Conservation (phyloP, 2,888 invertebrate species). For the Poecilobothrus nobilitatus region DNA sequence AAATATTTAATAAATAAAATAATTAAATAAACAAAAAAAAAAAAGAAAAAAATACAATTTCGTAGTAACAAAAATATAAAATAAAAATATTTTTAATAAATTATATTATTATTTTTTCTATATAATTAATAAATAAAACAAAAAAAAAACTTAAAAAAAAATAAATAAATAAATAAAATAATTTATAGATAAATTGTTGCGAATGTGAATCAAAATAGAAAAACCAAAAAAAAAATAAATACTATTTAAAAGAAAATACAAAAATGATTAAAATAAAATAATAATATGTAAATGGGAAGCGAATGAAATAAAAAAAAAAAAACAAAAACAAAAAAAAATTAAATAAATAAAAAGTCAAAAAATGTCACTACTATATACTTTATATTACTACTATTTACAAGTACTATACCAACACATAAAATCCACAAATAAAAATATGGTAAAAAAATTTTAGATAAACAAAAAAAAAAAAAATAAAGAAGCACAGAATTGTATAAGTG, state of each 20-base stretch:
- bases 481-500: too few relatives aligned
- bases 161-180: neutral
- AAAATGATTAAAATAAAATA: neutral
- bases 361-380: too few relatives aligned
- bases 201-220: neutral
- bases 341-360: too few relatives aligned
- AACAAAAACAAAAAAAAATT: neutral
- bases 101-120: conserved; percentile 6
- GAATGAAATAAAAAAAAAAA: neutral
- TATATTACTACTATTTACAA: too few relatives aligned
- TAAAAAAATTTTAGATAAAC: too few relatives aligned
- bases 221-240: conserved; percentile 21
- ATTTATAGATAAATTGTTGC: neutral
- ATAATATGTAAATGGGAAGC: too few relatives aligned
- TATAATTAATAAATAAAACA: conserved; percentile 2
- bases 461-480: too few relatives aligned
- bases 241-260: neutral
- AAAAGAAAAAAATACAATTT: neutral
- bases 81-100: conserved; percentile 2
- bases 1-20: conserved; percentile 1
- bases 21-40: neutral
- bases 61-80: conserved; percentile 1
- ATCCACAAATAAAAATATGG: too few relatives aligned
- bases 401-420: too few relatives aligned
- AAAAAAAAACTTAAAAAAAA: neutral